These are phyloP conservation scores for Pseudonaja textilis DNA, from an alignment of 2,113 vertebrate genomes.

Conservation along the genomic window DNA sequence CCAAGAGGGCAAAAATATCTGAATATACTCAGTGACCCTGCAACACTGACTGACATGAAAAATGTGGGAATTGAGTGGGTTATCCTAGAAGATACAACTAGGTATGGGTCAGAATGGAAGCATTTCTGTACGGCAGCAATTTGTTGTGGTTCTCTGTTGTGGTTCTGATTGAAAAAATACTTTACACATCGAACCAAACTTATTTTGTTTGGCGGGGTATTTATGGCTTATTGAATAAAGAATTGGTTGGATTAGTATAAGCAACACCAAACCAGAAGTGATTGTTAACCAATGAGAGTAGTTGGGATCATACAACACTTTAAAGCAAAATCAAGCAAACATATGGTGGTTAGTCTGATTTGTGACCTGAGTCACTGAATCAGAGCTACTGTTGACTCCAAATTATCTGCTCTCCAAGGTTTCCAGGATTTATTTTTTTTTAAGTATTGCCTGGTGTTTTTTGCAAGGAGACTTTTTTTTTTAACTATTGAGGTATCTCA, in stretches of 20 bases:
- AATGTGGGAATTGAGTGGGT: background rate
- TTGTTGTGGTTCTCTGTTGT: background rate
- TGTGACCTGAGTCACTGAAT: background rate
- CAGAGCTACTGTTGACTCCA: background rate
- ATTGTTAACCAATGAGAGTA: background rate
- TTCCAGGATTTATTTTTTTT: background rate
- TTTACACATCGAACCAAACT: background rate
- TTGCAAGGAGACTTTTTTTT: background rate
- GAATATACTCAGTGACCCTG: background rate
- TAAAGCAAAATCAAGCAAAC: background rate
- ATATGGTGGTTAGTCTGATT: background rate
- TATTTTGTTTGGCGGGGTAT: background rate
- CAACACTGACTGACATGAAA: background rate
- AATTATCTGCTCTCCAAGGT: background rate
- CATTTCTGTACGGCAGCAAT: background rate
- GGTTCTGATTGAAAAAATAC: background rate
- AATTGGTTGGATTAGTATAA: background rate
- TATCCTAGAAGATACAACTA: background rate
- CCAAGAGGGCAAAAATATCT: background rate
- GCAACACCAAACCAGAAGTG: background rate
- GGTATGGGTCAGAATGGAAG: background rate
- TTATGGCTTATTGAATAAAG: background rate
- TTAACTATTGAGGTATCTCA: background rate
- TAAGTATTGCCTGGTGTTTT: background rate
- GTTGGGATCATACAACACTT: background rate